phyloP scores from a whole-genome alignment of 2,888 invertebrate genomes.

The Dusona sp. region DNA sequence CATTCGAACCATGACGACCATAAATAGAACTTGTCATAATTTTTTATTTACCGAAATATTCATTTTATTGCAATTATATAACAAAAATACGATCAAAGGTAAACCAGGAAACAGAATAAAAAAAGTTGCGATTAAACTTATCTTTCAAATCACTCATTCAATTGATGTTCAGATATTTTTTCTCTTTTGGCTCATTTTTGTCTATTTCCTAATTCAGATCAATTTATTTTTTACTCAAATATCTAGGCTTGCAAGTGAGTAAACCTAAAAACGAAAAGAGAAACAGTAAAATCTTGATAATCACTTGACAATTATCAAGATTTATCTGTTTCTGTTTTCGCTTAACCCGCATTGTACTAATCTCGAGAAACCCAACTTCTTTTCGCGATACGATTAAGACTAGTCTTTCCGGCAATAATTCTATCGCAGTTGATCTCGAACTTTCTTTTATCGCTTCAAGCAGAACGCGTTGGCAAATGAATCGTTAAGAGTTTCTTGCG shows the following conservation, averaged over 20 bases:
- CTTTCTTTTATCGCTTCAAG: constrained; percentile 21
- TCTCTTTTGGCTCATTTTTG: not conserved
- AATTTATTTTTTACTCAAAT: not conserved
- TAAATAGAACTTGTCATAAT: not conserved
- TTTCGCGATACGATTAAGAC: not conserved
- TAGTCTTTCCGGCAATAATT: constrained; percentile 5
- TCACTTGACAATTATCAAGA: not conserved
- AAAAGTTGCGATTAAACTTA: no score
- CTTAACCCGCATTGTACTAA: not conserved
- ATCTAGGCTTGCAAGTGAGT: not conserved
- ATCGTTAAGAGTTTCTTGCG: constrained; percentile 2
- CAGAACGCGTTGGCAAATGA: not conserved
- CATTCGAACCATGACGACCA: not conserved
- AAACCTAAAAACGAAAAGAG: not conserved
- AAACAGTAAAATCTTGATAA: no score
- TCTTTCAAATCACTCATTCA: no score
- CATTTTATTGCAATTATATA: not conserved
- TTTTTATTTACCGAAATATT: not conserved
- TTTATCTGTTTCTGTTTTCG: not conserved
- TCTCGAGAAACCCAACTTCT: not conserved
- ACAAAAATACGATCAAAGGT: not conserved
- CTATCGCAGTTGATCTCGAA: constrained; percentile 17
- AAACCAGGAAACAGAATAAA: not conserved
- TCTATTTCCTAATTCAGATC: no score
- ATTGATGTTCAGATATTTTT: no score